phyloP scores from a whole-genome alignment of 2,888 invertebrate species.

The Apotomis capreana region DNA sequence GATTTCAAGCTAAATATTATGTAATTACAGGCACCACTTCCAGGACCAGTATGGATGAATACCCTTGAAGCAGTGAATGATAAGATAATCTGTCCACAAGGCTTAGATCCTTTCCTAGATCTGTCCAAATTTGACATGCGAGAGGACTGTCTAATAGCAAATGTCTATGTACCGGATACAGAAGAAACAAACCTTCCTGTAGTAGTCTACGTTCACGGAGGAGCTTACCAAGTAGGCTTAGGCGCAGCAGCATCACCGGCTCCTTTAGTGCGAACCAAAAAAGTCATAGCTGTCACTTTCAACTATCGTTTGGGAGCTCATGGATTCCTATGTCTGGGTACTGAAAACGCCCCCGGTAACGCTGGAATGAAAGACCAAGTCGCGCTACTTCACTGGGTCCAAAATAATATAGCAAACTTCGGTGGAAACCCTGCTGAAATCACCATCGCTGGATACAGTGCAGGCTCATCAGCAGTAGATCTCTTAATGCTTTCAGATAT shows the following conservation, averaged over 20 bases:
- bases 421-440: conserved; percentile 44
- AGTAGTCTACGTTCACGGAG: conserved; percentile 42
- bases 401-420: conserved; percentile 43
- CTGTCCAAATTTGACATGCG: not conserved
- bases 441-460: conserved; percentile 43
- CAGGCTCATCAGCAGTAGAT: conserved; percentile 43
- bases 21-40: conserved; percentile 26
- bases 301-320: conserved; percentile 42
- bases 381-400: conserved; percentile 42
- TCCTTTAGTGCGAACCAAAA: conserved; percentile 32
- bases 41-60: conserved; percentile 28
- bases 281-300: conserved; percentile 41
- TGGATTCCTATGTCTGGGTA: conserved; percentile 44
- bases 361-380: conserved; percentile 46
- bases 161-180: conserved; percentile 40
- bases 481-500: conserved; percentile 40
- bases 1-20: not conserved
- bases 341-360: conserved; percentile 44
- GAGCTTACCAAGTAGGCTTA: conserved; percentile 41
- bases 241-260: conserved; percentile 21
- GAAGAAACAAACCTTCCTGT: conserved; percentile 40
- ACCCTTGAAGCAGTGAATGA: conserved; percentile 27
- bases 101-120: not conserved
- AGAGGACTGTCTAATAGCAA: conserved; percentile 38
- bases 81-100: conserved; percentile 29